phyloP scores from a whole-genome alignment of 2,797 vertebrate genomes.

The Tapirus indicus region DNA sequence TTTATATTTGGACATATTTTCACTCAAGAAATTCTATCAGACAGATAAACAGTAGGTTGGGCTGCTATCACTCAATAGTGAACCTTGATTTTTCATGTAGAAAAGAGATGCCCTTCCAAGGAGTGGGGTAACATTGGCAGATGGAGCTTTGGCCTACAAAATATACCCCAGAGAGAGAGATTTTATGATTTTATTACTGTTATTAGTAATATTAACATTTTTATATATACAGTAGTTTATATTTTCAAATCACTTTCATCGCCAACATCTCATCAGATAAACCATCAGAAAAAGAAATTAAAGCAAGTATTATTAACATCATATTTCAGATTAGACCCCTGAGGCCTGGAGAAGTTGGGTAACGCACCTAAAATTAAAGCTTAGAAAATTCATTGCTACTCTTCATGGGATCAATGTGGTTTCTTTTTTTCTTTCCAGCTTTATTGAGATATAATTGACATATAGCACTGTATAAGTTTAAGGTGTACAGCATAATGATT shows the following conservation, averaged over 20 bases:
- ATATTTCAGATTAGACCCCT: not conserved
- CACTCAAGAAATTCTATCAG: not conserved
- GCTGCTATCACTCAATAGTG: not conserved
- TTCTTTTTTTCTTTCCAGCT: not conserved
- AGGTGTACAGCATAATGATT: not conserved
- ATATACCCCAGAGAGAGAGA: not conserved
- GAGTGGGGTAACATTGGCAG: not conserved
- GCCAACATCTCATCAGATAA: not conserved
- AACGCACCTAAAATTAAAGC: not conserved
- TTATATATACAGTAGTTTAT: not conserved
- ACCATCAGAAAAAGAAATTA: not conserved
- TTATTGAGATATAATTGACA: not conserved
- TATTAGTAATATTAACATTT: not conserved
- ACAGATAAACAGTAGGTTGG: not conserved
- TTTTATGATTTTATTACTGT: not conserved
- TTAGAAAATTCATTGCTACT: not conserved
- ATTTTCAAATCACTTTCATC: conserved; percentile 14
- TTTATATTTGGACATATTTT: not conserved
- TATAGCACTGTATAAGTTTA: not conserved
- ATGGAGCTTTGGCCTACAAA: not conserved
- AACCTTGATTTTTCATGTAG: not conserved
- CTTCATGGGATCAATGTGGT: not conserved
- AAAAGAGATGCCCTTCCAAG: not conserved
- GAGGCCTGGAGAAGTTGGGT: not conserved
- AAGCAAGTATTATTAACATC: not conserved